Evolutionary conservation across 2,888 invertebrate species (phyloP).

Genomic region (Julus scandinavius): DNA sequence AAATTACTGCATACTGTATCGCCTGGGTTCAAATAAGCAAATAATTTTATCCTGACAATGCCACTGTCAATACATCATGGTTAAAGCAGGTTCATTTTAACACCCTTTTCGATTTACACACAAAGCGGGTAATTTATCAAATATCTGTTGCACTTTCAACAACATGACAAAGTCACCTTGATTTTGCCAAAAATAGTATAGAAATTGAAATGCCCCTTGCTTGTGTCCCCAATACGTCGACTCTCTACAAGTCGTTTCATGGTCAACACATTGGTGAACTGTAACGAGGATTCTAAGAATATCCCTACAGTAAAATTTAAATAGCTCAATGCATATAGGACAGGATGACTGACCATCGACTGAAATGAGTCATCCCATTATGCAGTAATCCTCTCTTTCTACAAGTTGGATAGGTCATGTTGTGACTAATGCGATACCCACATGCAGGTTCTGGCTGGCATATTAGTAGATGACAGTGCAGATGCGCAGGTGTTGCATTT

Average conservation of each 20-base stretch:
- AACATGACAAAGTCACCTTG: conserved; percentile 1
- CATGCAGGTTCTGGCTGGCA: not conserved
- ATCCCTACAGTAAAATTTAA: not conserved
- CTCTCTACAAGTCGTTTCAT: not conserved
- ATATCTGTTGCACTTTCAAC: not conserved
- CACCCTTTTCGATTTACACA: no score
- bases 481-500: not conserved
- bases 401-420: not conserved
- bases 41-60: no score
- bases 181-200: not conserved
- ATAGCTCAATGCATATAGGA: not conserved
- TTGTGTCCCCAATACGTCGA: not conserved
- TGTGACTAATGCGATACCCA: conserved; percentile 8
- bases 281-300: not conserved
- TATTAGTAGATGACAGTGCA: not conserved
- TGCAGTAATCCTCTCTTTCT: not conserved
- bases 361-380: conserved; percentile 35
- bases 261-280: not conserved
- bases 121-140: not conserved
- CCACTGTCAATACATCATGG: no score
- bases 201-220: not conserved
- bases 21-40: no score
- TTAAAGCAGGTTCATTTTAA: no score
- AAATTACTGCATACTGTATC: no score
- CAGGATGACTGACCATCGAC: not conserved